Evolutionary conservation across 2,797 vertebrate species (phyloP).

Genomic region (Manis pentadactyla): DNA sequence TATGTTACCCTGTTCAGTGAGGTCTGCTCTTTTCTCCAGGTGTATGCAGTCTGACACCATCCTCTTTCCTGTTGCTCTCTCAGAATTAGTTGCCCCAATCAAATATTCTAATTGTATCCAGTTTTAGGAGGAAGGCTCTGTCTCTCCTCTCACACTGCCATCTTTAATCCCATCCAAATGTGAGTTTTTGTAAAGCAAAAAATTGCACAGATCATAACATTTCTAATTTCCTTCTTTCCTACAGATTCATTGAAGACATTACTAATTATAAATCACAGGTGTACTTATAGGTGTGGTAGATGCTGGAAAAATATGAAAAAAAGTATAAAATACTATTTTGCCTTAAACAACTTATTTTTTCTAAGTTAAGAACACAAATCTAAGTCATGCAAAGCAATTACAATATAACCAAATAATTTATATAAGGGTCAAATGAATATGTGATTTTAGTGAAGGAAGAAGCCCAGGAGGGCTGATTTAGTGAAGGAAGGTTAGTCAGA

Average conservation of each 20-base stretch:
- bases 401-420: constrained; percentile 37
- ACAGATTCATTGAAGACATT: not conserved
- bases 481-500: not conserved
- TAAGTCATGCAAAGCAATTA: constrained; percentile 30
- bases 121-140: too few relatives aligned
- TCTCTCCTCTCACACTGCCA: too few relatives aligned
- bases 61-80: too few relatives aligned
- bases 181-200: not conserved
- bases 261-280: constrained; percentile 15
- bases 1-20: too few relatives aligned
- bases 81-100: too few relatives aligned
- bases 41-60: too few relatives aligned
- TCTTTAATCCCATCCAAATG: too few relatives aligned
- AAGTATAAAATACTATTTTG: not conserved
- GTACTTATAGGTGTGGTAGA: not conserved
- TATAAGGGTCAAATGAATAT: constrained; percentile 33
- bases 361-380: constrained; percentile 18
- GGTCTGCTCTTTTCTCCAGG: too few relatives aligned
- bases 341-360: not conserved
- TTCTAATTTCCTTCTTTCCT: not conserved
- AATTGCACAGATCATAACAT: not conserved
- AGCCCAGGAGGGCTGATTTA: not conserved
- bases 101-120: too few relatives aligned
- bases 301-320: not conserved
- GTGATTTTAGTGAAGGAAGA: constrained; percentile 42